Conservation (phyloP, 2,888 invertebrate genomes). For the Cheilosia pagana region DNA sequence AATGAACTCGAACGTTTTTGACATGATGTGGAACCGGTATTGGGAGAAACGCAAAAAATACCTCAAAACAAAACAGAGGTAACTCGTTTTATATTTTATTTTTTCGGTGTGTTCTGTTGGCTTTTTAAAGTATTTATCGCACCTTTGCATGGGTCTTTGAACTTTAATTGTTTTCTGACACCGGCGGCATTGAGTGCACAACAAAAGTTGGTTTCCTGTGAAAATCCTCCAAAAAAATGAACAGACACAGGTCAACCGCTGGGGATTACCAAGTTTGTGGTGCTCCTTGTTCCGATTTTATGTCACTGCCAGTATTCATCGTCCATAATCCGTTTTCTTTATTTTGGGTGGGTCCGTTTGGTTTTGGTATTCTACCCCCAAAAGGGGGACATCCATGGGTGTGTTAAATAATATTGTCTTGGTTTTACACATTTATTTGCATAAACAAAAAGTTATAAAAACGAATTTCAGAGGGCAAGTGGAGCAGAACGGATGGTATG, state of each 20-base stretch:
- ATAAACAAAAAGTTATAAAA: background rate
- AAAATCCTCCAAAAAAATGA: background rate
- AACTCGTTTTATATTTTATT: constrained; percentile 51
- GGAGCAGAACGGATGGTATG: constrained; percentile 23
- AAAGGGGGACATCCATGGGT: constrained; percentile 32
- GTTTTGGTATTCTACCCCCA: constrained; percentile 26
- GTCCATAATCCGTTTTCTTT: constrained; percentile 19
- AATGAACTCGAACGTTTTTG: constrained; percentile 43
- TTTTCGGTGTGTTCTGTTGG: constrained; percentile 28
- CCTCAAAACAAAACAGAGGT: constrained; percentile 2
- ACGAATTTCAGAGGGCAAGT: constrained; percentile 23
- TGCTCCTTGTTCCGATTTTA: background rate
- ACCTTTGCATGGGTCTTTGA: constrained; percentile 69
- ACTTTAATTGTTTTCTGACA: constrained; percentile 45
- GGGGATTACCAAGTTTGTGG: constrained; percentile 27
- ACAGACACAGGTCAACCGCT: constrained; percentile 18
- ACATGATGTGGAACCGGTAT: constrained; percentile 59
- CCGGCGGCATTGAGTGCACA: background rate
- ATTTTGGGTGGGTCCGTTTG: constrained; percentile 36
- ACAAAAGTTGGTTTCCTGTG: constrained; percentile 8
- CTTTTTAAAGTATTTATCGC: constrained; percentile 56
- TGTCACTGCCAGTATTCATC: constrained; percentile 12
- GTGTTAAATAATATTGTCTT: constrained; percentile 15
- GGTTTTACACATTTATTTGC: constrained; percentile 6
- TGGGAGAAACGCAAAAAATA: constrained; percentile 41